A percentile compares a stretch with the other conserved stretches of the same genome.
Conservation (phyloP, 2,888 invertebrate genomes). For the Hecatera dysodea region DNA sequence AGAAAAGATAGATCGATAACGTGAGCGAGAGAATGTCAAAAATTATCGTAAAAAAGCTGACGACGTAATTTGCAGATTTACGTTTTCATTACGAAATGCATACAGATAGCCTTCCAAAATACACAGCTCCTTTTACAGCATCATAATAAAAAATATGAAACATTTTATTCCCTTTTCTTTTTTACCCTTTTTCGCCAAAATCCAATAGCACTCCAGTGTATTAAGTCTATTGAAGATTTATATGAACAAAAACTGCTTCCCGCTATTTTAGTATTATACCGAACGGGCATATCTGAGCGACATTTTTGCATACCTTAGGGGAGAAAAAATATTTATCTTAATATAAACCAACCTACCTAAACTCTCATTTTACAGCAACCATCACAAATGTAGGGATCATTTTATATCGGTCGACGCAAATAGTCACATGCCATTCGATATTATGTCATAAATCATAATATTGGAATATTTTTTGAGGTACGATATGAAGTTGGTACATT, state of each 20-base stretch:
- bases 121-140: constrained; percentile 42
- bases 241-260: constrained; percentile 81
- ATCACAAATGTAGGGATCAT: constrained; percentile 38
- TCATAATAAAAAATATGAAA: constrained; percentile 56
- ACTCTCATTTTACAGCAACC: constrained; percentile 45
- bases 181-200: constrained; percentile 67
- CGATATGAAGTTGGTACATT: constrained; percentile 77
- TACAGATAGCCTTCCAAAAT: constrained; percentile 20
- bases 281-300: constrained; percentile 81
- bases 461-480: constrained; percentile 85
- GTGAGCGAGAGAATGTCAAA: background rate
- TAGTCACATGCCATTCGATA: constrained; percentile 76
- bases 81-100: constrained; percentile 38
- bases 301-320: constrained; percentile 89
- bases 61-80: constrained; percentile 8
- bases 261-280: constrained; percentile 80
- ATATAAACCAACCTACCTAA: constrained; percentile 69
- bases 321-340: constrained; percentile 83
- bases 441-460: constrained; percentile 88
- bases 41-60: constrained; percentile 13
- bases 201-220: constrained; percentile 83
- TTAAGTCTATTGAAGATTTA: constrained; percentile 89
- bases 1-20: background rate
- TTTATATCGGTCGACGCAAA: constrained; percentile 58
- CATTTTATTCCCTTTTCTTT: constrained; percentile 53